These are phyloP conservation scores for Strigamia transsilvanica DNA, from an alignment of 2,888 invertebrate genomes.

Conservation along the genomic window DNA sequence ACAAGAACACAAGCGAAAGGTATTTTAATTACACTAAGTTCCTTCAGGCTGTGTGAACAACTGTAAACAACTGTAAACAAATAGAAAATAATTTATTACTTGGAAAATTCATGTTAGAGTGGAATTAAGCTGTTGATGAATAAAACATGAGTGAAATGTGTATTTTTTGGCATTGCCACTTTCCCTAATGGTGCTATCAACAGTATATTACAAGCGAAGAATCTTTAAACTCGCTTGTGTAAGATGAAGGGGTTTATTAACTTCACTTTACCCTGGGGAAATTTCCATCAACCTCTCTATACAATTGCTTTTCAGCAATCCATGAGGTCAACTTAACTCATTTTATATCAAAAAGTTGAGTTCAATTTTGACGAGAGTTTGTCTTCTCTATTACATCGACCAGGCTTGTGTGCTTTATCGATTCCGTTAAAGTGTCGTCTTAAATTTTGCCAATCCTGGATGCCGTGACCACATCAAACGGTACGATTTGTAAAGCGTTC, in stretches of 20 bases:
- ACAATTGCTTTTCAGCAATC: neutral
- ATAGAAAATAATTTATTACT: neutral
- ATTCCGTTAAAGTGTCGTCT: neutral
- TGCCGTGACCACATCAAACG: neutral
- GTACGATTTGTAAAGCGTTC: neutral
- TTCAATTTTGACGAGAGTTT: conserved; percentile 6
- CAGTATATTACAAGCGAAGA: conserved; percentile 16
- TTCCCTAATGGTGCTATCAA: conserved; percentile 29
- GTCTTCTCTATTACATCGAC: neutral
- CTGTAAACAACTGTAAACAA: too few relatives aligned
- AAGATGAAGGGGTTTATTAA: conserved; percentile 36
- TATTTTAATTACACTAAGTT: too few relatives aligned
- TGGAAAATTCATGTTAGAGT: neutral
- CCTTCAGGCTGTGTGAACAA: too few relatives aligned
- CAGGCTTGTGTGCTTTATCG: neutral
- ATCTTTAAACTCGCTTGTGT: neutral
- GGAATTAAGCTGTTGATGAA: conserved; percentile 20
- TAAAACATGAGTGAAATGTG: neutral
- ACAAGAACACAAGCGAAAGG: too few relatives aligned
- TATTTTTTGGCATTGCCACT: neutral
- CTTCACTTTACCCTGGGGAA: neutral
- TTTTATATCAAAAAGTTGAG: neutral
- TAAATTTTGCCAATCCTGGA: neutral
- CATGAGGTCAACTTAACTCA: conserved; percentile 5
- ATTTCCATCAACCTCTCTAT: neutral